Evolutionary conservation across 2,797 vertebrate species (phyloP), one percentile per base, ranked within the genome.

Genomic region (Phataginus tetradactyla): DNA sequence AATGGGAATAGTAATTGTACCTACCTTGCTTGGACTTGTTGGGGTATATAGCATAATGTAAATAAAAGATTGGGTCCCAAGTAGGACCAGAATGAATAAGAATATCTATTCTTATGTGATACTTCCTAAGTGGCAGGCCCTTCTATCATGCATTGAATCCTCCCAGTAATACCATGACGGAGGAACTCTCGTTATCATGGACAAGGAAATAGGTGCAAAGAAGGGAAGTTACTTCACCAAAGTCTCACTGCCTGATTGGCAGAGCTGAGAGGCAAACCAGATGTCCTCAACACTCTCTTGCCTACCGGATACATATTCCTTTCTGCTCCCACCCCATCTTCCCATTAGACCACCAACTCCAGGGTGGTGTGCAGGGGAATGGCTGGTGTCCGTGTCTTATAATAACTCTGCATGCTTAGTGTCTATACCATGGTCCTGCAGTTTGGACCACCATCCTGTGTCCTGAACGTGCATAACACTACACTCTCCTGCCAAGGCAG

Each of bases 241-340:
- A 53, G 86, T 61, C 78, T 32, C 32, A 8, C n/a, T 64, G 63
- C 79, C 23, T 8, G 39, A 49, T 88, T 9, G 34, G 69, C 63
- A 27, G 23, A 61, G 51, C 59, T 8, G 20, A 21, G 25, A 42
- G 45, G 18, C 8, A 17, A 21, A 18, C 32, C 14, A 23, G 29
- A 57, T 0, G 0, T 2, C 15, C 23, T 5, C 12, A 7, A 1
- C 0, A 1, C 71, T 61, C 23, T 23, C 25, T 34, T 2, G 25
- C 49, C 25, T 39, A 0, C n/a, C 0, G 0, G n/a, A 17, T 10
- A 5, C 51, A 21, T 8, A 18, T 13, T 77, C 37, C 66, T 34
- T 42, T 68, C 23, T 20, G 7, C 45, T 3, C 20, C 23, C 27
- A 17, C 59, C 1, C 0, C 3, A 1, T 20, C 29, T 27, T 23